Evolutionary conservation across 2,888 invertebrate genomes (phyloP), one percentile per base, ranked within the genome.

Genomic region (Tetragonisca angustula): DNA sequence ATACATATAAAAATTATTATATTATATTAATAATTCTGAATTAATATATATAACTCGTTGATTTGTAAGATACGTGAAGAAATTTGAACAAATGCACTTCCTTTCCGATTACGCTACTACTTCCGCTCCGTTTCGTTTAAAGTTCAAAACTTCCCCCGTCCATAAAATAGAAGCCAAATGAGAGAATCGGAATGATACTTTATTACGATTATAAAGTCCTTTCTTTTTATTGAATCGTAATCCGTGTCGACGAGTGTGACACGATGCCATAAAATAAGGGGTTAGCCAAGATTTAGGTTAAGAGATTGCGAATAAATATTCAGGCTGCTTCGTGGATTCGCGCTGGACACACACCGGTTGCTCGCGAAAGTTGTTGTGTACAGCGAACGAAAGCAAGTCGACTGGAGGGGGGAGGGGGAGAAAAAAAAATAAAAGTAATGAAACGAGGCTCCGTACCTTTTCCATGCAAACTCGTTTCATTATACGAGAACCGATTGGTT

Each of bases 241-340:
- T 24, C 24, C n/a, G 56, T 24, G n/a, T 2, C 13, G n/a, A n/a
- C n/a, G 13, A n/a, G 0, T 56, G 13, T 56, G 5, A 0, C 56
- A 59, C n/a, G 5, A 5, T 5, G 2, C 24, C 15, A 15, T 15
- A 15, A 24, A 17, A 4, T 19, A 24, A 1, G 24, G 0, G 24
- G 17, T 27, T 24, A 27, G 17, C 27, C 27, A 21, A 76, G 81
- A 75, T 76, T 76, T 81, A 65, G 72, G 54, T 81, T 80, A 76
- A 65, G 72, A 72, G 71, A 80, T 80, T 54, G 50, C 27, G 67
- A 62, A 61, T 65, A 70, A 83, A 81, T 81, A 73, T 81, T 68
- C 72, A 36, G 72, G 24, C 69, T 79, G 61, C 67, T 74, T 21
- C 6, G 21, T 36, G 24, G 65, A 50, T 36, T 24, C 13, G 11